phyloP scores from a whole-genome alignment of 2,113 vertebrate species.

The Zapus hudsonius region DNA sequence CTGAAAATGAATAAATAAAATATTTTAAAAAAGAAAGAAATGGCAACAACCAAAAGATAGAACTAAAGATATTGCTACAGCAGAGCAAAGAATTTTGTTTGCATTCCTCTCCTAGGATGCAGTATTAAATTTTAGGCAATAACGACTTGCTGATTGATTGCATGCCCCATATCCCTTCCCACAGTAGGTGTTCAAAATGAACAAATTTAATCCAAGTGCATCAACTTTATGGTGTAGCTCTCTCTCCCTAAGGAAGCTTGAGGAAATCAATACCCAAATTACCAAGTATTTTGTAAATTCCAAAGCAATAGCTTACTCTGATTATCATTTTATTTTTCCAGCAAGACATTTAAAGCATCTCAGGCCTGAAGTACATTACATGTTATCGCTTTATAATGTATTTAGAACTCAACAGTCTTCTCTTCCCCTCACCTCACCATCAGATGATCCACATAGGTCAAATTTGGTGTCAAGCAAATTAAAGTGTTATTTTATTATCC shows the following conservation, averaged over 20 bases:
- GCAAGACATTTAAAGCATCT: slow-evolving; percentile 38
- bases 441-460: slow-evolving; percentile 67
- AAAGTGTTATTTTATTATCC: slow-evolving; percentile 80
- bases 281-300: slow-evolving; percentile 52
- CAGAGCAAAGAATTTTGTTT: not conserved
- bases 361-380: not conserved
- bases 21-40: too few relatives aligned
- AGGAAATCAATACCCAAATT: slow-evolving; percentile 49
- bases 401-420: slow-evolving; percentile 63
- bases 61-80: not conserved
- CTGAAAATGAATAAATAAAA: too few relatives aligned
- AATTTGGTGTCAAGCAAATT: slow-evolving; percentile 75
- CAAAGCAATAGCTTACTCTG: slow-evolving; percentile 51
- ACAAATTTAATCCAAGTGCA: slow-evolving; percentile 47
- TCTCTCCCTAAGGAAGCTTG: slow-evolving; percentile 50
- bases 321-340: slow-evolving; percentile 42
- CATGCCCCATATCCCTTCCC: not conserved
- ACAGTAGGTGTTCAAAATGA: slow-evolving; percentile 60
- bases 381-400: slow-evolving; percentile 48
- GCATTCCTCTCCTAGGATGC: slow-evolving; percentile 23
- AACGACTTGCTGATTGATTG: not conserved
- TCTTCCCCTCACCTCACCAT: slow-evolving; percentile 50
- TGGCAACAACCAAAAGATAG: not conserved
- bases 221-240: slow-evolving; percentile 29
- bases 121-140: slow-evolving; percentile 32